These are phyloP conservation scores for Drosophila subobscura DNA, from an alignment of 1,140 invertebrate species.

Conservation along the genomic window DNA sequence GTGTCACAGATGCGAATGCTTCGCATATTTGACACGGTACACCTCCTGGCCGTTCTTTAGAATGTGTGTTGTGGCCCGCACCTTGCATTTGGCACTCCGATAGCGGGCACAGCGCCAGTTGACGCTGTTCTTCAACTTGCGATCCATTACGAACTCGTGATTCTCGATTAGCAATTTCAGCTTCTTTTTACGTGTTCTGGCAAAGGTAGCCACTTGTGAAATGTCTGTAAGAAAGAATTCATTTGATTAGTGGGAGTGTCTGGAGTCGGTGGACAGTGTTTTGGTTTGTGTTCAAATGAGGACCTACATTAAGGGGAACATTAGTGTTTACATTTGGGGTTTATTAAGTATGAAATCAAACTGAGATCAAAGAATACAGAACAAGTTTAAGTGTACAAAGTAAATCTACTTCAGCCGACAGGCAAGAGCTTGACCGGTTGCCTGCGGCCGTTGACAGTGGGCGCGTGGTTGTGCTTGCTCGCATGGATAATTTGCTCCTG, in stretches of 20 bases:
- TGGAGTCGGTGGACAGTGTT: background rate
- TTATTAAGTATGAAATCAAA: conserved; percentile 3
- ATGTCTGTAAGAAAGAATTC: conserved; percentile 46
- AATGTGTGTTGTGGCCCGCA: conserved; percentile 73
- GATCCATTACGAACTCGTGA: conserved; percentile 77
- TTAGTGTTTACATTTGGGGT: too few relatives aligned
- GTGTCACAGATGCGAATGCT: conserved; percentile 64
- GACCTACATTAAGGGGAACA: background rate
- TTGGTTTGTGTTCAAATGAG: too few relatives aligned
- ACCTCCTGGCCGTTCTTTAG: conserved; percentile 67
- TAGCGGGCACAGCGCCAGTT: conserved; percentile 82
- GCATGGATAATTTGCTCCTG: conserved; percentile 57
- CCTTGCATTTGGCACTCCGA: conserved; percentile 73
- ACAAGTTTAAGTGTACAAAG: background rate
- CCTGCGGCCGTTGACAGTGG: conserved; percentile 25
- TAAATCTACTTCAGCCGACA: background rate
- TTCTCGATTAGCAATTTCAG: conserved; percentile 68
- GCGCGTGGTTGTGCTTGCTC: conserved; percentile 67
- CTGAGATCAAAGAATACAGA: conserved; percentile 25
- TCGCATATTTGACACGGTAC: conserved; percentile 56
- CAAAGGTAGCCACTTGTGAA: conserved; percentile 56
- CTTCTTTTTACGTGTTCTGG: conserved; percentile 72
- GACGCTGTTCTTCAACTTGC: conserved; percentile 73
- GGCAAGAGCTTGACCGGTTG: conserved; percentile 4
- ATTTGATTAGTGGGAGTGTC: conserved; percentile 23